A percentile compares a stretch with the other conserved stretches of the same genome.
Conservation (phyloP, 2,113 vertebrate genomes). For the Diphyllodes magnificus region DNA sequence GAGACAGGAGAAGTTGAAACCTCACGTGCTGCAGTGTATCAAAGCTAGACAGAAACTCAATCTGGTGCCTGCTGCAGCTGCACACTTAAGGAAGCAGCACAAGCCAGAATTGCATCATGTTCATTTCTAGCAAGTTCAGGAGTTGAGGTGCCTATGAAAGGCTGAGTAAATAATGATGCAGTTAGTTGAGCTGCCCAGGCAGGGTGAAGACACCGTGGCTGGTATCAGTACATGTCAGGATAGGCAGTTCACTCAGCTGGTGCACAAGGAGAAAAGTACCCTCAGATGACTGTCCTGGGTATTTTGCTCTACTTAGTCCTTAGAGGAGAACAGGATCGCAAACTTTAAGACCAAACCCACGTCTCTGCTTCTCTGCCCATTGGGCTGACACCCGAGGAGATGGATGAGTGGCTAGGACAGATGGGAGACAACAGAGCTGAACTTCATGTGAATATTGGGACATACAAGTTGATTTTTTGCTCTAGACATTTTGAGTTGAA, state of each 20-base stretch:
- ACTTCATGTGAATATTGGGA: not conserved
- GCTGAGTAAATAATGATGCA: not conserved
- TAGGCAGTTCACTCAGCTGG: not conserved
- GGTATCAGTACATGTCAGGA: not conserved
- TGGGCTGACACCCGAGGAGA: not conserved
- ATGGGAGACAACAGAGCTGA: not conserved
- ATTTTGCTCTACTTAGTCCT: not conserved
- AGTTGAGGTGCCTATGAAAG: not conserved
- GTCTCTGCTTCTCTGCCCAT: not conserved
- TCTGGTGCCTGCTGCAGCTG: slow-evolving; percentile 36
- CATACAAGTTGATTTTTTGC: not conserved
- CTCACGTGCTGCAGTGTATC: not conserved
- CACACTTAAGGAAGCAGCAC: not conserved
- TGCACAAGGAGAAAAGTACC: not conserved
- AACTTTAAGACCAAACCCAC: not conserved
- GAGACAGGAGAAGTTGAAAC: slow-evolving; percentile 9
- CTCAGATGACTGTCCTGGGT: not conserved
- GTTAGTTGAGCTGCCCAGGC: not conserved
- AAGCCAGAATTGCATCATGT: slow-evolving; percentile 31
- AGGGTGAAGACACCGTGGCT: not conserved
- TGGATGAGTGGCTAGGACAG: not conserved
- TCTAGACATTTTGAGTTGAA: not conserved
- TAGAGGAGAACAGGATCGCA: not conserved
- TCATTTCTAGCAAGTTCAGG: not conserved
- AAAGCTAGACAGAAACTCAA: slow-evolving; percentile 38